Evolutionary conservation across 2,797 vertebrate genomes (phyloP).

Genomic region (Melopsittacus undulatus): DNA sequence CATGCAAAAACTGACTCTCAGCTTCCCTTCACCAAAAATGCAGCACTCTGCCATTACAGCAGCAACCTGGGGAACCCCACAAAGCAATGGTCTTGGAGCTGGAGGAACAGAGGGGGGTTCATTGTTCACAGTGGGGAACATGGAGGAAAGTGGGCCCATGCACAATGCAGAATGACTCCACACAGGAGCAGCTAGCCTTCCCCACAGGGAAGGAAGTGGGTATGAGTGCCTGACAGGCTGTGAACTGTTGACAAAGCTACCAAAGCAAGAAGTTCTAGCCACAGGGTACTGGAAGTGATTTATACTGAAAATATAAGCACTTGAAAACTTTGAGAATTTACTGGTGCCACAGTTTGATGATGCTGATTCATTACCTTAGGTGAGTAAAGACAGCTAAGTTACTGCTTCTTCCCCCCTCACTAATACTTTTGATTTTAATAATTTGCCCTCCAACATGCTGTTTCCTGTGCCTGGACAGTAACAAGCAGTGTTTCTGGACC

Average conservation of each 20-base stretch:
- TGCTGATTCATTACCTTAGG: background rate
- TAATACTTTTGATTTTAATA: background rate
- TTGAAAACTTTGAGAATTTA: background rate
- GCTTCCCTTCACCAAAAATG: background rate
- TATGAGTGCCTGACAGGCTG: background rate
- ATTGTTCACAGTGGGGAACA: background rate
- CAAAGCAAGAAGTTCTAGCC: background rate
- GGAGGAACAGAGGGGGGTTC: too few species aligned
- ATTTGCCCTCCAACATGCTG: rapidly evolving
- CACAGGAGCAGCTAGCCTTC: background rate
- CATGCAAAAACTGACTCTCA: background rate
- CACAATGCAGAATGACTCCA: background rate
- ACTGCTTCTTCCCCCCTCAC: background rate
- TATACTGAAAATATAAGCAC: background rate
- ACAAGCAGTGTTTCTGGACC: background rate
- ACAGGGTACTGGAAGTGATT: background rate
- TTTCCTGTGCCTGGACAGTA: background rate
- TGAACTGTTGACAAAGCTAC: background rate
- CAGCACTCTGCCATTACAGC: background rate
- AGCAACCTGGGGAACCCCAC: background rate
- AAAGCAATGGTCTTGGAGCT: background rate
- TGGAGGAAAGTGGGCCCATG: background rate
- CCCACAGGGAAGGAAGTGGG: background rate
- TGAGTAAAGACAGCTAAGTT: background rate
- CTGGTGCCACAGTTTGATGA: background rate